Evolutionary conservation across 2,113 vertebrate genomes (phyloP).

Genomic region (Labeo catla): DNA sequence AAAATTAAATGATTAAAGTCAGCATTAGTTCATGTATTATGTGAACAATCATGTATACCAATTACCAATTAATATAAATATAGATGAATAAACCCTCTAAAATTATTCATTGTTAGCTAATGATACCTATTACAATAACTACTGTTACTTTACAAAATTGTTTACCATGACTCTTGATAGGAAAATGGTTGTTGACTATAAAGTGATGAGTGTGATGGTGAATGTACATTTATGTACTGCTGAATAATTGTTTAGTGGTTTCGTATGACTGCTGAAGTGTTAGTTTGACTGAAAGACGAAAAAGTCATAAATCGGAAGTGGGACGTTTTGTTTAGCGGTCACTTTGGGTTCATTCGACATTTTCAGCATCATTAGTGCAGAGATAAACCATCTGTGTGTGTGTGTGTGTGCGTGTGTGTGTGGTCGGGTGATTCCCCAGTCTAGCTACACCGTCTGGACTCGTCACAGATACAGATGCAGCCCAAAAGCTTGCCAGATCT

Average conservation of each 20-base stretch:
- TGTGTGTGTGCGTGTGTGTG: constrained; percentile 7
- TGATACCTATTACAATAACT: neutral
- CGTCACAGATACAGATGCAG: constrained; percentile 65
- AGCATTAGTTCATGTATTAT: too few relatives aligned
- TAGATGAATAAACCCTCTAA: neutral
- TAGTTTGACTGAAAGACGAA: neutral
- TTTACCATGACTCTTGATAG: neutral
- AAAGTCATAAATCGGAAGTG: constrained; percentile 20
- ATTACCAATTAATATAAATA: too few relatives aligned
- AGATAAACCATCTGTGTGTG: constrained; percentile 30
- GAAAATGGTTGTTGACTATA: neutral
- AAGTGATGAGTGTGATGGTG: neutral
- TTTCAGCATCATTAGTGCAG: constrained; percentile 37
- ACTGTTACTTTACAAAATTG: neutral
- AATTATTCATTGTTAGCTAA: neutral
- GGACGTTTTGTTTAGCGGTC: constrained; percentile 17
- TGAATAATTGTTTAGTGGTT: neutral
- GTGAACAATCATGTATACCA: too few relatives aligned
- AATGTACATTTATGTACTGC: neutral
- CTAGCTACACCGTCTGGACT: constrained; percentile 37
- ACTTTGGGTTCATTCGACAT: constrained; percentile 24
- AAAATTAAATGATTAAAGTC: too few relatives aligned
- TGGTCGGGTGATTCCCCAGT: neutral
- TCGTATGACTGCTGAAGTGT: neutral
- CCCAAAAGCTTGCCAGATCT: constrained; percentile 63